phyloP scores from a whole-genome alignment of 1,140 invertebrate genomes.

The Halictus rubicundus region DNA sequence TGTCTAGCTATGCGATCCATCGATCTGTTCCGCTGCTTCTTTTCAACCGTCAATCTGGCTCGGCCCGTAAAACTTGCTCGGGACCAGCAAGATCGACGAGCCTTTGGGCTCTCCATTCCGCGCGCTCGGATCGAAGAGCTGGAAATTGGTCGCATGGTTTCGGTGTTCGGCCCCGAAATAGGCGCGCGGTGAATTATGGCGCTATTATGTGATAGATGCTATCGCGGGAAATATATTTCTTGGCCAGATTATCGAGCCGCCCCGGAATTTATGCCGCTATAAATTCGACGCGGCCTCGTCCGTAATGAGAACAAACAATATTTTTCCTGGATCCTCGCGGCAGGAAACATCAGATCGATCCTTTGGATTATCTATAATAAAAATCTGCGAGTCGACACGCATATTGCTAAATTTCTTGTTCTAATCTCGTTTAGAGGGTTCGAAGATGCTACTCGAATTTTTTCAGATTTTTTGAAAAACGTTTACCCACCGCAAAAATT shows the following conservation, averaged over 20 bases:
- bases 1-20: not conserved
- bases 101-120: not conserved
- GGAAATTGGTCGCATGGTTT: not conserved
- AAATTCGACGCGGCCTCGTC: not conserved
- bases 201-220: not conserved
- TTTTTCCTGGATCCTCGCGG: not conserved
- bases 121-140: not conserved
- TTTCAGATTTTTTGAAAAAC: too few species aligned
- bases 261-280: slow-evolving; percentile 1
- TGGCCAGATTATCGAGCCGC: not conserved
- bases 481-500: too few species aligned
- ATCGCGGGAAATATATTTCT: slow-evolving; percentile 10
- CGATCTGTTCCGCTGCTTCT: not conserved
- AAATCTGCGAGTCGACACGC: too few species aligned
- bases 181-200: slow-evolving; percentile 2
- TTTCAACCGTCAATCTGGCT: slow-evolving; percentile 24
- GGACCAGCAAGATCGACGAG: slow-evolving; percentile 22
- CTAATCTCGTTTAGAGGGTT: too few species aligned
- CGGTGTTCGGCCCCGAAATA: not conserved
- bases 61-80: slow-evolving; percentile 6
- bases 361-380: too few species aligned
- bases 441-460: too few species aligned
- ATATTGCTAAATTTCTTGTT: too few species aligned
- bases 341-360: not conserved
- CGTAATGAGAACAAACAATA: not conserved